A percentile compares a stretch with the other conserved stretches of the same genome.
These are phyloP conservation scores for Phylloscopus trochilus DNA, from an alignment of 2,113 vertebrate genomes.

Conservation along the genomic window DNA sequence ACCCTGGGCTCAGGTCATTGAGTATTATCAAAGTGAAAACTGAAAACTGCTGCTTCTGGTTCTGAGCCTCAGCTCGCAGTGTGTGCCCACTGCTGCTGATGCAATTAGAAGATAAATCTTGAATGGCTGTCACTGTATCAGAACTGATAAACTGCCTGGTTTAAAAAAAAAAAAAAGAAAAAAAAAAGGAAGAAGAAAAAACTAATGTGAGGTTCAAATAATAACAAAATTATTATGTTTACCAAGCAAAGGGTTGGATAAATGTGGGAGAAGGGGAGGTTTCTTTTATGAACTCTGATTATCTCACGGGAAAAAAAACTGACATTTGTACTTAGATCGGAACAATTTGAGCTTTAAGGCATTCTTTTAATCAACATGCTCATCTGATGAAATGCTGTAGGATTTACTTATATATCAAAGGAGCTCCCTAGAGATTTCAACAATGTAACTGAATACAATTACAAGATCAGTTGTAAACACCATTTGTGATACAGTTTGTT, in stretches of 20 bases:
- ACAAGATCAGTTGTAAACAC: constrained; percentile 55
- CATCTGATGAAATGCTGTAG: constrained; percentile 56
- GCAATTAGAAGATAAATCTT: not conserved
- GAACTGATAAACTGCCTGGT: not conserved
- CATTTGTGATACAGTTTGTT: constrained; percentile 4
- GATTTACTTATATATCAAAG: constrained; percentile 66
- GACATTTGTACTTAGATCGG: constrained; percentile 40
- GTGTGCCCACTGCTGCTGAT: not conserved
- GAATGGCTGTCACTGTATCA: not conserved
- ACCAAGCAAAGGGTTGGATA: not conserved
- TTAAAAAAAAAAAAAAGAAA: not conserved
- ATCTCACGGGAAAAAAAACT: not conserved
- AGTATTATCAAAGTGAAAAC: not conserved
- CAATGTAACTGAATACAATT: constrained; percentile 54
- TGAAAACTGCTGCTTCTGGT: not conserved
- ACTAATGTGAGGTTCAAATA: not conserved
- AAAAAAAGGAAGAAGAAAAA: not conserved
- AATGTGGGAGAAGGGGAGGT: not conserved
- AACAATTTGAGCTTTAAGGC: constrained; percentile 43
- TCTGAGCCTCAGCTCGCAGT: not conserved
- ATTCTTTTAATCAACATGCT: constrained; percentile 59
- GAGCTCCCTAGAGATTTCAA: constrained; percentile 47
- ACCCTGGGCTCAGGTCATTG: not conserved
- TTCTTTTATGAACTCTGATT: constrained; percentile 35
- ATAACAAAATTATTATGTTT: not conserved